Percentiles rank a stretch among this genome's conserved stretches.
Evolutionary conservation across 1,140 invertebrate genomes (phyloP).

Genomic region (Penaeus vannamei): DNA sequence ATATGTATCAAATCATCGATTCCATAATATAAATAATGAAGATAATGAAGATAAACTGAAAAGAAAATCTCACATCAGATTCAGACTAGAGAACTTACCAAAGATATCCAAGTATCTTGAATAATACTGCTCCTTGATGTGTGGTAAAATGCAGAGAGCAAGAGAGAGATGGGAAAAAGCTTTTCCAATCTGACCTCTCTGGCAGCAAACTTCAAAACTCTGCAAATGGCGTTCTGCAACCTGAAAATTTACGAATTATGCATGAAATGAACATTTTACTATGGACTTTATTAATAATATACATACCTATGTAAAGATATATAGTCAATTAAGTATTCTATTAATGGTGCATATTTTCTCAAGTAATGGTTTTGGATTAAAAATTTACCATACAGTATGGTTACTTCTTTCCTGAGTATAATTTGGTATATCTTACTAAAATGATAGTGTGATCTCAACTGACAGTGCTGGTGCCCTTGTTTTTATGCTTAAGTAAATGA

Average conservation of each 20-base stretch:
- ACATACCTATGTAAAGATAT: neutral
- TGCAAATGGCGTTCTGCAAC: slow-evolving; percentile 36
- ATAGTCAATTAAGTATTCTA: neutral
- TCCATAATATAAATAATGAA: neutral
- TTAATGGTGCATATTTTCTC: no score
- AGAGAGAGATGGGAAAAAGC: slow-evolving; percentile 58
- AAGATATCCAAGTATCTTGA: slow-evolving; percentile 48
- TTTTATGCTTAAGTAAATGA: no score
- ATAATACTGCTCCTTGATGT: slow-evolving; percentile 47
- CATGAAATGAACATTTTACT: neutral
- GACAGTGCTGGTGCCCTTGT: no score
- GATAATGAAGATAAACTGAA: neutral
- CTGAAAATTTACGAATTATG: neutral
- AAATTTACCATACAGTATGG: no score
- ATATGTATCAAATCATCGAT: no score
- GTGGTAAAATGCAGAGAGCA: slow-evolving; percentile 35
- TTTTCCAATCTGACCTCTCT: slow-evolving; percentile 31
- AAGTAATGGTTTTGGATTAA: no score
- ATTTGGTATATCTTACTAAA: no score
- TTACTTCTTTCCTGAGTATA: no score
- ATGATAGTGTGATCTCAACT: no score
- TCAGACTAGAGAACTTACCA: slow-evolving; percentile 39
- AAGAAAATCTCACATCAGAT: neutral
- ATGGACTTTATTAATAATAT: neutral
- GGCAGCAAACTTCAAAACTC: slow-evolving; percentile 37